Evolutionary conservation across 2,113 vertebrate species (phyloP).

Genomic region (Eudyptes chrysolophus): DNA sequence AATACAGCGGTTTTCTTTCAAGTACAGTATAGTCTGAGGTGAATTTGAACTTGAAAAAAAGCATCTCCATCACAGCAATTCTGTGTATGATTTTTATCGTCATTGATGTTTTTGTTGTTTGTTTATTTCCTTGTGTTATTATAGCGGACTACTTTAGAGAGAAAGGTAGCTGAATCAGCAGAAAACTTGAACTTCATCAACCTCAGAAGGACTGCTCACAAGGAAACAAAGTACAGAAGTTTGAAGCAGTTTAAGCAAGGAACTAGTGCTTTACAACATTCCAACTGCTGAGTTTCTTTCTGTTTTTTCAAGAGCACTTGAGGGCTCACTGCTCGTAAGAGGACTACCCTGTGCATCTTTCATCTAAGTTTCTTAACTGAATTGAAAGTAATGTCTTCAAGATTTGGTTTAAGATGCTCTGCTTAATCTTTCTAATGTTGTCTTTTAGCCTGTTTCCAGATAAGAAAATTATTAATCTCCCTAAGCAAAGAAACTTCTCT

Average conservation of each 20-base stretch:
- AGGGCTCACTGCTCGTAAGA: not conserved
- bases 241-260: not conserved
- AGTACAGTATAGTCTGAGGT: not conserved
- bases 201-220: not conserved
- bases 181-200: not conserved
- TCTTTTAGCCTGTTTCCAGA: not conserved
- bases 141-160: conserved; percentile 14
- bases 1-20: not conserved
- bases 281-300: not conserved
- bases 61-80: not conserved
- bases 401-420: not conserved
- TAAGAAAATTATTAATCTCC: not conserved
- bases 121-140: not conserved
- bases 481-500: not conserved
- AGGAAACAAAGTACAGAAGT: not conserved
- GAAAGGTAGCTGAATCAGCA: conserved; percentile 3
- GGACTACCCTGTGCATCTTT: not conserved
- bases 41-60: not conserved
- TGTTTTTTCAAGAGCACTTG: not conserved
- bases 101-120: not conserved
- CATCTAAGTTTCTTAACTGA: not conserved
- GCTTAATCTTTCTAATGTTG: not conserved
- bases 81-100: not conserved
- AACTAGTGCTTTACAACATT: not conserved
- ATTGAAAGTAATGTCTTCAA: not conserved